phyloP scores from a whole-genome alignment of 2,888 invertebrate species.

The Pollenia labialis region DNA sequence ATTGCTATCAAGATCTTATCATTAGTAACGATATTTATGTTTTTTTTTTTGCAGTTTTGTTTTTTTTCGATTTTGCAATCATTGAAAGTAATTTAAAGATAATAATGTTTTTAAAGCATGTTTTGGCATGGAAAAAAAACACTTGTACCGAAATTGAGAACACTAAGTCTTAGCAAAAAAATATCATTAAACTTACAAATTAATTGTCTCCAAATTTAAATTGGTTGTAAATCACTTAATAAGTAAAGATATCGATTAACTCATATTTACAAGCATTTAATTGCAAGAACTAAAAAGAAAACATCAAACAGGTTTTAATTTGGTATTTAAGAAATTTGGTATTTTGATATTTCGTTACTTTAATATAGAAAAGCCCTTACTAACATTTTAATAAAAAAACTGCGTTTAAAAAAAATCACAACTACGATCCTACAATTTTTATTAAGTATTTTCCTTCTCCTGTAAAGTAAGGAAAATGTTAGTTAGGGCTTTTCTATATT shows the following conservation, averaged over 20 bases:
- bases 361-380: too few relatives aligned
- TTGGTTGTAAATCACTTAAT: slow-evolving; percentile 35
- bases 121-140: slow-evolving; percentile 9
- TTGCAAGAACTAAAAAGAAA: too few relatives aligned
- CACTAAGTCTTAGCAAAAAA: slow-evolving; percentile 3
- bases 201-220: slow-evolving; percentile 49
- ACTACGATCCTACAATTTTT: too few relatives aligned
- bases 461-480: too few relatives aligned
- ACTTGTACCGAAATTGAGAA: slow-evolving; percentile 27
- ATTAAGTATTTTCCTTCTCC: too few relatives aligned
- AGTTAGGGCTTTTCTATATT: too few relatives aligned
- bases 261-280: not conserved
- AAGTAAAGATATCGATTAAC: not conserved
- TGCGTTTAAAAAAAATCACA: too few relatives aligned
- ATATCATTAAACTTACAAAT: slow-evolving; percentile 57
- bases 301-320: too few relatives aligned
- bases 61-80: slow-evolving; percentile 60
- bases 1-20: slow-evolving; percentile 73
- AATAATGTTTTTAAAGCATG: slow-evolving; percentile 56
- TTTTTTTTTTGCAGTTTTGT: slow-evolving; percentile 47
- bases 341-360: too few relatives aligned
- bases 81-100: slow-evolving; percentile 65
- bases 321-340: too few relatives aligned
- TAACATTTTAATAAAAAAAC: too few relatives aligned
- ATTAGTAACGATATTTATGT: slow-evolving; percentile 71